Conservation (phyloP, 2,797 vertebrate species). For the Betta splendens region DNA sequence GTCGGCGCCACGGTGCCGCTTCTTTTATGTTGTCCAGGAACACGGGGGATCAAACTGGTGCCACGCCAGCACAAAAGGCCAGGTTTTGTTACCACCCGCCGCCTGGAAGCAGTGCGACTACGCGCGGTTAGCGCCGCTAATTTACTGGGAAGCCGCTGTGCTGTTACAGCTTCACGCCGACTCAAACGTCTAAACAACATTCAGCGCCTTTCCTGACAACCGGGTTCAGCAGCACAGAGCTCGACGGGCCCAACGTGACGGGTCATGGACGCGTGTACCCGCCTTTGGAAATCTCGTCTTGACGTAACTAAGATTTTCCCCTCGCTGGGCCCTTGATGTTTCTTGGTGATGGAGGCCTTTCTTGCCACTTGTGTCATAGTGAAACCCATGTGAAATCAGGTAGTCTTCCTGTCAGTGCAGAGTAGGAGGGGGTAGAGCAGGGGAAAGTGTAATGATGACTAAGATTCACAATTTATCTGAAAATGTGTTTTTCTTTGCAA, state of each 20-base stretch:
- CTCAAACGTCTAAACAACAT: background rate
- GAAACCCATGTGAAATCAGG: constrained; percentile 69
- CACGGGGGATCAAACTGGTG: constrained; percentile 49
- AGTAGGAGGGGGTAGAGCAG: constrained; percentile 35
- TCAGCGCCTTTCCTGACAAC: constrained; percentile 39
- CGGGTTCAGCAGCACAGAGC: background rate
- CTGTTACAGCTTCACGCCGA: no score
- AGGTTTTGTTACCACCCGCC: constrained; percentile 34
- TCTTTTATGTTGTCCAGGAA: constrained; percentile 49
- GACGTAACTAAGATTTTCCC: constrained; percentile 46
- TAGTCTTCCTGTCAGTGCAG: constrained; percentile 67
- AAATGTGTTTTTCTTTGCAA: constrained; percentile 17
- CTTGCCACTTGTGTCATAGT: constrained; percentile 58
- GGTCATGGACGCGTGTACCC: constrained; percentile 23
- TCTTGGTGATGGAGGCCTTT: constrained; percentile 45
- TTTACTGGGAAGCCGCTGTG: constrained; percentile 5
- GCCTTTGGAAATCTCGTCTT: constrained; percentile 53
- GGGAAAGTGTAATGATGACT: constrained; percentile 57
- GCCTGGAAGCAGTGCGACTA: constrained; percentile 19
- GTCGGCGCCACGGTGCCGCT: constrained; percentile 33
- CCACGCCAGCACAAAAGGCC: constrained; percentile 45
- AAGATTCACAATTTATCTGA: constrained; percentile 34
- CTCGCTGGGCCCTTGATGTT: constrained; percentile 30
- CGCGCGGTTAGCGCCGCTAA: constrained; percentile 8
- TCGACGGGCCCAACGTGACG: constrained; percentile 11